Base-by-base conservation (phyloP, 2,797 vertebrate genomes). In the Liparis tanakae region DNA sequence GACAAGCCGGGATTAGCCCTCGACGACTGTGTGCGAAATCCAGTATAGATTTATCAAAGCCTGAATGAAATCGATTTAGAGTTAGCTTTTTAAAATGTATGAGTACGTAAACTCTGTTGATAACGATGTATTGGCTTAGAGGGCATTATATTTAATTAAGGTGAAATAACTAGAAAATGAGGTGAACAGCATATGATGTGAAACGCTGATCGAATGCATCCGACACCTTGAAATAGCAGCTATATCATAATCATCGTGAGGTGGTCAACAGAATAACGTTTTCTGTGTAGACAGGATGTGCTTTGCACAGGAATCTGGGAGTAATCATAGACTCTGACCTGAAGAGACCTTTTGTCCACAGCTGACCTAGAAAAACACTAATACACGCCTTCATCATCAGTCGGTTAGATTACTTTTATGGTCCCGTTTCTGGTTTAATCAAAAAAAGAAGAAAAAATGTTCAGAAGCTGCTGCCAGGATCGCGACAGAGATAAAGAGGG, bases 381-480 rank as follows among this genome's bases (percentile, higher is more conserved):
- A 12, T 12, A 6, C 4, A 25, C 46, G 20, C 17, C 34, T 56
- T 55, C 30, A 30, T 48, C 53, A 46, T 33, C 25, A 36, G 39
- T 36, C 39, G 46, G 20, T 57, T 14, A 30, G 5, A 48, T 33
- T 37, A 57, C 10, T 18, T 15, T 30, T 22, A n/a, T 46, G 17
- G 15, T 63, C 18, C 56, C 33, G 13, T 8, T 62, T 10, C 30
- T 36, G 15, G 22, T 54, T 54, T 22, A 30, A 55, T 55, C 10
- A 48, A 61, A 14, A 55, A 56, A 30, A 2, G 13, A 48, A 36
- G 2, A 37, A 61, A 43, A 18, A 30, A 17, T 44, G 20, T 17
- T 62, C 10, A 46, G 25, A 62, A 33, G 43, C 60, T 48, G 30
- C 30, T 63, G 60, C 60, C 60, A 46, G 43, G 39, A 41, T 37